Conservation (phyloP, 2,797 vertebrate genomes). For the Pangasius macronema region DNA sequence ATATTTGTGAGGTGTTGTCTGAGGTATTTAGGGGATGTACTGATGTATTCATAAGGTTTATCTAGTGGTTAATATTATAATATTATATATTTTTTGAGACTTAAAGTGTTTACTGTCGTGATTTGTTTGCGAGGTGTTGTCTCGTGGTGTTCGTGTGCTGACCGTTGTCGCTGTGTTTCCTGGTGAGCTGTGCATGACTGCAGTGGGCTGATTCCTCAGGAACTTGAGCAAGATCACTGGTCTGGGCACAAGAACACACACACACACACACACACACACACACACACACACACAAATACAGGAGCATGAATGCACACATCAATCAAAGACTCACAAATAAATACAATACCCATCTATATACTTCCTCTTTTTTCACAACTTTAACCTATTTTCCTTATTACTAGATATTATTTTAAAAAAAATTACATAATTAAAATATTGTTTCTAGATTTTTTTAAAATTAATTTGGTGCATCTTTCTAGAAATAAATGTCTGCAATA, state of each 20-base stretch:
- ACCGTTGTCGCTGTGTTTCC: slow-evolving; percentile 67
- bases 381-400: background rate
- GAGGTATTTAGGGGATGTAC: background rate
- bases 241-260: slow-evolving; percentile 69
- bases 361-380: background rate
- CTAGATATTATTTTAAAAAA: background rate
- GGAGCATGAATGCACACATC: background rate
- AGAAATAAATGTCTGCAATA: background rate
- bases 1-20: background rate
- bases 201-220: slow-evolving; percentile 80
- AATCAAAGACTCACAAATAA: background rate
- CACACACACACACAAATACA: slow-evolving; percentile 16
- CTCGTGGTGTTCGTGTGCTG: background rate
- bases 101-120: background rate
- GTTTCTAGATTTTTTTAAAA: background rate
- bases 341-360: background rate
- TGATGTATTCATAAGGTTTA: background rate
- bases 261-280: background rate
- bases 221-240: slow-evolving; percentile 88
- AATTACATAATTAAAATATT: background rate
- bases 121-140: background rate
- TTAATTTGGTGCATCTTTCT: background rate
- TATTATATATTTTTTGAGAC: background rate
- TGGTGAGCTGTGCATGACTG: slow-evolving; percentile 76
- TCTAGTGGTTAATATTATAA: background rate